A percentile compares a stretch with the other conserved stretches of the same genome.
Evolutionary conservation across 2,113 vertebrate genomes (phyloP).

Genomic region (Ceratotherium simum): DNA sequence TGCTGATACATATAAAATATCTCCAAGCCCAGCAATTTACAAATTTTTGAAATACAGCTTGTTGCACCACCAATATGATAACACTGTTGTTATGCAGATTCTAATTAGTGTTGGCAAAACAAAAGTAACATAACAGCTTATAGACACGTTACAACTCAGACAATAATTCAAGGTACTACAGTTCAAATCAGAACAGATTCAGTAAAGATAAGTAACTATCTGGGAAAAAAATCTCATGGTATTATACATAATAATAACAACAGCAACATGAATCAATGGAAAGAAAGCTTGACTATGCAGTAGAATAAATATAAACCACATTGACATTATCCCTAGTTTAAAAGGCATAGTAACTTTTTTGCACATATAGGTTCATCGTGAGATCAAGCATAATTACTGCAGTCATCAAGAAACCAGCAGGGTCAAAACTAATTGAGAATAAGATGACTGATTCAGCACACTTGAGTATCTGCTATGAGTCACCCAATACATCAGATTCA

Average conservation of each 20-base stretch:
- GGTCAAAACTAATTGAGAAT: background rate
- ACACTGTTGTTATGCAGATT: background rate
- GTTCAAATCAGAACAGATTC: background rate
- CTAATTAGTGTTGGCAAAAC: background rate
- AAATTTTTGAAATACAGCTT: background rate
- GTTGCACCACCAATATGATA: background rate
- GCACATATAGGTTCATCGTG: accelerated
- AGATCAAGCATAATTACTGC: background rate
- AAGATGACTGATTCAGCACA: accelerated
- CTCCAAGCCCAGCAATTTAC: background rate
- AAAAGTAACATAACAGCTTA: background rate
- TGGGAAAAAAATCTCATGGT: background rate
- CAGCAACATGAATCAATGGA: accelerated
- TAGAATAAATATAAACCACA: background rate
- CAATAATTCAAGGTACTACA: background rate
- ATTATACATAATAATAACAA: accelerated
- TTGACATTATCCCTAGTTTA: background rate
- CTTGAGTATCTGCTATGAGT: background rate
- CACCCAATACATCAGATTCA: accelerated
- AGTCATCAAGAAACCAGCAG: background rate
- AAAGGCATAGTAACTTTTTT: background rate
- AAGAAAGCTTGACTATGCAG: background rate
- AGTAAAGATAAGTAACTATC: background rate
- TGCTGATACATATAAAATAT: background rate
- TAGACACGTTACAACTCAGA: background rate